Percentiles rank a stretch among this genome's conserved stretches.
Conservation (phyloP, 2,888 invertebrate genomes). For the Heteromurus nitidus region DNA sequence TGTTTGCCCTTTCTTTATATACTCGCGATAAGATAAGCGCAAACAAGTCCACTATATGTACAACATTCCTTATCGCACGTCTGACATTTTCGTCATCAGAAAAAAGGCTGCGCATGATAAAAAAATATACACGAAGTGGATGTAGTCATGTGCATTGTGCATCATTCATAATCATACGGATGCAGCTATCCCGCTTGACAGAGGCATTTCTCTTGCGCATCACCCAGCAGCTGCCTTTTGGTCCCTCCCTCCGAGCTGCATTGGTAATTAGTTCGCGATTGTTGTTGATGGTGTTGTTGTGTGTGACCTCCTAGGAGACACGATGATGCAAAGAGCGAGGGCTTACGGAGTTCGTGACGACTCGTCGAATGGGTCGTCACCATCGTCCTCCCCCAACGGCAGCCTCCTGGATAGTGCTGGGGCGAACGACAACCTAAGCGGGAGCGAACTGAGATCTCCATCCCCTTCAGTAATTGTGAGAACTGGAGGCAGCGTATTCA, state of each 20-base stretch:
- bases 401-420: constrained; percentile 30
- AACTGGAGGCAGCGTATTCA: constrained; percentile 70
- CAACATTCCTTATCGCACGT: not conserved
- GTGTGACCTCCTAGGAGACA: not conserved
- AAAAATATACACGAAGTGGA: too few relatives aligned
- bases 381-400: constrained; percentile 50
- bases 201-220: too few relatives aligned
- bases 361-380: constrained; percentile 29
- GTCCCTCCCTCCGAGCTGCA: too few relatives aligned
- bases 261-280: too few relatives aligned
- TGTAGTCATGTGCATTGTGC: too few relatives aligned
- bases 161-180: too few relatives aligned
- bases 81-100: constrained; percentile 42
- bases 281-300: too few relatives aligned
- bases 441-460: constrained; percentile 60
- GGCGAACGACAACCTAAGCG: constrained; percentile 25
- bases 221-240: too few relatives aligned
- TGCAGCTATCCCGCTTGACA: not conserved
- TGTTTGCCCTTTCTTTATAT: too few relatives aligned
- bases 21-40: constrained; percentile 50
- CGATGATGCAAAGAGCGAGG: constrained; percentile 66
- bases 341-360: constrained; percentile 46
- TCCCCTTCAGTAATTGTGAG: constrained; percentile 71
- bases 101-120: constrained; percentile 21
- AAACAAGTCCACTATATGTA: not conserved